Evolutionary conservation across 2,888 invertebrate genomes (phyloP), one percentile per base, ranked within the genome.

Genomic region (Leuctra nigra): DNA sequence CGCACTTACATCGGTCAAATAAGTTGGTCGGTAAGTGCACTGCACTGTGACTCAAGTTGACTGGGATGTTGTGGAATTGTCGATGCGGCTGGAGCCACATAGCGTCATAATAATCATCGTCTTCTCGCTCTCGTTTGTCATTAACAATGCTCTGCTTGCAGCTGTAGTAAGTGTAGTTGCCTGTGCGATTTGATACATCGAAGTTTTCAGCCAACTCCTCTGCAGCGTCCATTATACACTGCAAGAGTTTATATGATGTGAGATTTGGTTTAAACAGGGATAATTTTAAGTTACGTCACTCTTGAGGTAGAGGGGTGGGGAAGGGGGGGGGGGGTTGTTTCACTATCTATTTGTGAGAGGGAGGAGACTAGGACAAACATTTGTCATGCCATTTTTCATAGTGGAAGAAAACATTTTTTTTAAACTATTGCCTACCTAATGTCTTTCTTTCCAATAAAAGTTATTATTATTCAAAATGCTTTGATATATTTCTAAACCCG

Each of bases 1-100:
- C n/a, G 29, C 41, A 1, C 70, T 72, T 73, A 86, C 90, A 81
- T 77, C 79, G 77, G 70, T 92, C 93, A 74, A 83, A 95, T 57
- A 97, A 87, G 75, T 95, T 95, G 25, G 93, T 91, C 3, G 97
- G 96, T 23, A 96, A 88, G 71, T 97, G 96, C 52, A 96, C 89
- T 61, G 94, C 86, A 68, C 92, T 92, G 64, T 81, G 79, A 56
- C 77, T 81, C 11, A 86, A 86, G 69, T 90, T 90, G 13, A 91
- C 86, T 35, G 82, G 81, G 60, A 91, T 83, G 68, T 90, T 84
- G 70, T 90, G 89, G 72, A 94, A 94, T 70, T 91, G 90, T 0
- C 86, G 83, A 68, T 90, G 87, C 56, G 78, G 77, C 66, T 83
- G 83, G 20, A 91, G 69, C 7, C 75, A 66, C 68, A 87, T 77